Conservation (phyloP, 2,797 vertebrate genomes). For the Acanthurus leucopareius region DNA sequence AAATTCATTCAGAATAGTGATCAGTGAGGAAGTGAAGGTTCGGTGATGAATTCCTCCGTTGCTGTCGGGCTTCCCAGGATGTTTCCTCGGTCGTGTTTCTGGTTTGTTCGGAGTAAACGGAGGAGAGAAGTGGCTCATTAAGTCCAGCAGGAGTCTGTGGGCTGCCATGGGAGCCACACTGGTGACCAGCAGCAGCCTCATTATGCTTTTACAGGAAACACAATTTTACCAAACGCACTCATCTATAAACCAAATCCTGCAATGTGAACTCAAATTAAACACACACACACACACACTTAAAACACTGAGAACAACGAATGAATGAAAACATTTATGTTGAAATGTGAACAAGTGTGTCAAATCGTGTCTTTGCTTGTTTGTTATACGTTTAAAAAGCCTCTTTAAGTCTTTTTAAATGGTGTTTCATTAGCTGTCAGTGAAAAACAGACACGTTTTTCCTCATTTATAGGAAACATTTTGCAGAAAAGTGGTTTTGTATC, state of each 20-base stretch:
- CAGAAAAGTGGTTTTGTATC: neutral
- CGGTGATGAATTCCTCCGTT: neutral
- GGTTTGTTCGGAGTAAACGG: conserved; percentile 41
- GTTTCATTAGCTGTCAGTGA: too few species aligned
- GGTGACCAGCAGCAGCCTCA: conserved; percentile 42
- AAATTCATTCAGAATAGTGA: neutral
- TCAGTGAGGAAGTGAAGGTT: conserved; percentile 1
- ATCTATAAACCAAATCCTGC: conserved; percentile 26
- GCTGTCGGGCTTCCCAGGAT: neutral
- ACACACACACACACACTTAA: neutral
- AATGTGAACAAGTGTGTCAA: too few species aligned
- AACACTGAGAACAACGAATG: too few species aligned
- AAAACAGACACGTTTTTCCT: neutral
- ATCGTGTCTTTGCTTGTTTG: too few species aligned
- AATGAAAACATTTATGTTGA: neutral
- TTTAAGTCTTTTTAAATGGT: too few species aligned
- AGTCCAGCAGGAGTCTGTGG: conserved; percentile 37
- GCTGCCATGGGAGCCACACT: conserved; percentile 25
- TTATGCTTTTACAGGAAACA: conserved; percentile 56
- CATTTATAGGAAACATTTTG: neutral
- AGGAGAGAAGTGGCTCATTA: conserved; percentile 24
- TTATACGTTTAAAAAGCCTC: too few species aligned
- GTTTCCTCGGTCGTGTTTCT: conserved; percentile 8
- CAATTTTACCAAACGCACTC: conserved; percentile 24
- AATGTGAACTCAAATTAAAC: neutral